These are phyloP conservation scores for Myiozetetes cayanensis DNA, from an alignment of 2,113 vertebrate species.

Conservation along the genomic window DNA sequence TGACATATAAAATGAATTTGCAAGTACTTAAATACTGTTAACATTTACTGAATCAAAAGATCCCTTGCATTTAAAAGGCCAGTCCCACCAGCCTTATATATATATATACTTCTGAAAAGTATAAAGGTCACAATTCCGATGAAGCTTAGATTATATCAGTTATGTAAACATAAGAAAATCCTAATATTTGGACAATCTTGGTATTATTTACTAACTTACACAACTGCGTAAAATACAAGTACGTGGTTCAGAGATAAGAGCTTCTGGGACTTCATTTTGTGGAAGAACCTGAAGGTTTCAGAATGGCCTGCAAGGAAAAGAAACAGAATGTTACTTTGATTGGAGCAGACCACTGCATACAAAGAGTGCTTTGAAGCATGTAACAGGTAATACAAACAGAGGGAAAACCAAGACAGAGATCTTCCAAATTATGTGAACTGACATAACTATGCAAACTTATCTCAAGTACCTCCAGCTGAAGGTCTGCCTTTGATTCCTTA, in stretches of 20 bases:
- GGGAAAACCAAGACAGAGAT: background rate
- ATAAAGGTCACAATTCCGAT: background rate
- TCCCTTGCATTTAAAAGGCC: background rate
- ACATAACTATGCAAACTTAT: background rate
- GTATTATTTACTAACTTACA: conserved; percentile 78
- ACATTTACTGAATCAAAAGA: background rate
- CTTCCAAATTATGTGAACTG: background rate
- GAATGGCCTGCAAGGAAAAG: conserved; percentile 58
- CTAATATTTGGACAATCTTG: background rate
- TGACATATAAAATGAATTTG: background rate
- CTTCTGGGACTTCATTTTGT: conserved; percentile 71
- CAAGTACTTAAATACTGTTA: background rate
- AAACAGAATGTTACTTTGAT: background rate
- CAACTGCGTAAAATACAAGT: conserved; percentile 84
- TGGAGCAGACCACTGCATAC: background rate
- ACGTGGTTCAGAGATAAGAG: conserved; percentile 79
- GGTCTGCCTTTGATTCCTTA: conserved; percentile 44
- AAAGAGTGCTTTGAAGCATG: background rate
- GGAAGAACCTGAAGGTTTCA: conserved; percentile 53
- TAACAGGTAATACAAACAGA: background rate
- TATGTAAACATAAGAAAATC: background rate
- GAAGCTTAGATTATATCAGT: background rate
- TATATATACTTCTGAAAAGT: background rate
- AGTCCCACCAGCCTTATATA: background rate
- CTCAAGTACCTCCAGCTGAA: background rate